Percentiles rank a stretch among this genome's conserved stretches.
phyloP scores from a whole-genome alignment of 2,888 invertebrate species.

The Rhingia campestris region DNA sequence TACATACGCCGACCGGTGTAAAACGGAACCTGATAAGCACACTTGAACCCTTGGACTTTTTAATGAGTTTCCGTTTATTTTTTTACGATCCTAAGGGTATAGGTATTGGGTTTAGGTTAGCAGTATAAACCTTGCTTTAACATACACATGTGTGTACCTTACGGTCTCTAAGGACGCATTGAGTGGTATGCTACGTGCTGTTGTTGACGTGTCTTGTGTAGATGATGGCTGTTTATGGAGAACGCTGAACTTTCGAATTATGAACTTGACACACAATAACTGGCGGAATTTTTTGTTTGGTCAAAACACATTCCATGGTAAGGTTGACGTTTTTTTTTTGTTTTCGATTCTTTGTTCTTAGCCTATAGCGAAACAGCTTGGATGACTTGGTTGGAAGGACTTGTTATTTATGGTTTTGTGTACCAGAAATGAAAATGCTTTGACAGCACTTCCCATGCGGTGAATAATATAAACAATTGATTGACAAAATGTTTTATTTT shows the following conservation, averaged over 20 bases:
- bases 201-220: conserved; percentile 10
- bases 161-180: conserved; percentile 26
- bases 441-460: too few species aligned
- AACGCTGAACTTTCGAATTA: conserved; percentile 9
- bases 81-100: conserved; percentile 39
- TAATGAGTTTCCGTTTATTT: conserved; percentile 48
- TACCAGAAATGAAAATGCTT: too few species aligned
- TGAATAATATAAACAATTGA: too few species aligned
- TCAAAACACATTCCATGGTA: background rate
- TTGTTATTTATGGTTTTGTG: too few species aligned
- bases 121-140: conserved; percentile 36
- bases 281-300: background rate
- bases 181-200: conserved; percentile 3
- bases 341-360: too few species aligned
- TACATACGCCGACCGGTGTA: conserved; percentile 53
- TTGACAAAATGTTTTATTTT: too few species aligned
- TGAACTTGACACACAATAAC: background rate
- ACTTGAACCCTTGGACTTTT: conserved; percentile 36
- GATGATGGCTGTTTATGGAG: conserved; percentile 11
- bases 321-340: background rate
- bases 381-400: too few species aligned
- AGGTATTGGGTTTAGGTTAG: conserved; percentile 6
- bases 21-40: conserved; percentile 56
- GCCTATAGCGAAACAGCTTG: too few species aligned
- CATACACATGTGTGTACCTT: background rate